These are phyloP conservation scores for Clostera curtula DNA, from an alignment of 2,888 invertebrate genomes.

Conservation along the genomic window DNA sequence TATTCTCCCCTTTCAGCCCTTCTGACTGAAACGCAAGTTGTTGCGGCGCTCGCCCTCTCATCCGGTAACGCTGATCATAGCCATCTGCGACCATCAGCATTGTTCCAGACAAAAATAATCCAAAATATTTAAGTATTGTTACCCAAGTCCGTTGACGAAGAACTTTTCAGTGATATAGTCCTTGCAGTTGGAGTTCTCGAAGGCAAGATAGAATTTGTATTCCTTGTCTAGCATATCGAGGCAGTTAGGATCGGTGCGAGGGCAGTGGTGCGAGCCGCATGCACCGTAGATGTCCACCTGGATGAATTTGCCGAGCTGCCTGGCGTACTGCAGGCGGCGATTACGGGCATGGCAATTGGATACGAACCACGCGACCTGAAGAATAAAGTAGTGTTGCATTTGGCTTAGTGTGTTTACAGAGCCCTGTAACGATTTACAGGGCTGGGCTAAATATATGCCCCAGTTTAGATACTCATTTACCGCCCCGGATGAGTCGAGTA, in stretches of 20 bases:
- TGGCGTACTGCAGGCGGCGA: slow-evolving; percentile 89
- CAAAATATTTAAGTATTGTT: too few species aligned
- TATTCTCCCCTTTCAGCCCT: too few species aligned
- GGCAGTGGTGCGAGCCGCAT: slow-evolving; percentile 90
- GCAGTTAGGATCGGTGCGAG: slow-evolving; percentile 88
- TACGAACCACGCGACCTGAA: slow-evolving; percentile 95
- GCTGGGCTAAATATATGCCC: too few species aligned
- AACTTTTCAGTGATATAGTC: slow-evolving; percentile 98
- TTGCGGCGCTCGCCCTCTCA: too few species aligned
- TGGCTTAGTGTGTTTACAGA: background rate
- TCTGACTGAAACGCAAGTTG: too few species aligned
- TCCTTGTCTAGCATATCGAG: slow-evolving; percentile 92
- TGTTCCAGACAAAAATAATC: too few species aligned
- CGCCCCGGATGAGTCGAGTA: too few species aligned
- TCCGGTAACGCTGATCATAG: too few species aligned
- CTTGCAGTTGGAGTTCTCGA: slow-evolving; percentile 97
- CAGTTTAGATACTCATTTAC: too few species aligned
- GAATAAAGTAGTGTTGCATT: slow-evolving; percentile 2
- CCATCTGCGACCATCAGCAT: too few species aligned
- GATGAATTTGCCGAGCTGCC: slow-evolving; percentile 89
- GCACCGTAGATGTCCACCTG: slow-evolving; percentile 93
- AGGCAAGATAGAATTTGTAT: slow-evolving; percentile 97
- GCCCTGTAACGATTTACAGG: too few species aligned
- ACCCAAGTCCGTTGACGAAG: slow-evolving; percentile 94
- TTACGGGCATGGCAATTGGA: slow-evolving; percentile 97